Conservation (phyloP, 92 coral and sea anemone genomes). For the Phenganax subtilis region DNA sequence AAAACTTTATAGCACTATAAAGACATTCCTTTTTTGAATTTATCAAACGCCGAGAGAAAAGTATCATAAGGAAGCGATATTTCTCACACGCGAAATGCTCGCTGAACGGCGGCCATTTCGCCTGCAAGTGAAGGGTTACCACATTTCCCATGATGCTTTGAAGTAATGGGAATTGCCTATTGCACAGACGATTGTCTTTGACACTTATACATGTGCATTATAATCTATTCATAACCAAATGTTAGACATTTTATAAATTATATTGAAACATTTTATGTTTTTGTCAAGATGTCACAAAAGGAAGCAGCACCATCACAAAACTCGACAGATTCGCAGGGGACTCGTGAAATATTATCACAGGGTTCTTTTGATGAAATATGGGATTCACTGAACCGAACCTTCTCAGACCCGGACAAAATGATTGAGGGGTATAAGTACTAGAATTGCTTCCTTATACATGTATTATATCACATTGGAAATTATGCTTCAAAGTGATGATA, state of each 20-base stretch:
- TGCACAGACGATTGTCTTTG: no score
- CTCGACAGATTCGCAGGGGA: background rate
- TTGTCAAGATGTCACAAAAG: conserved; percentile 28
- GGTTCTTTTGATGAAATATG: conserved; percentile 41
- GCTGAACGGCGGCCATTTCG: no score
- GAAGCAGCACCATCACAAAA: conserved; percentile 17
- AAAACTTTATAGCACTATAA: no score
- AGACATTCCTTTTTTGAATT: no score
- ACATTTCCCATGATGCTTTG: no score
- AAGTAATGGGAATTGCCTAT: no score
- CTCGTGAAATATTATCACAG: conserved; percentile 31
- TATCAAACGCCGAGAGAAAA: no score
- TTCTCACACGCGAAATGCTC: no score
- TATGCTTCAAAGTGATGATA: background rate
- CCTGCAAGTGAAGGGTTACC: no score
- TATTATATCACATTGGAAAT: background rate
- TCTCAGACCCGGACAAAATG: conserved; percentile 26
- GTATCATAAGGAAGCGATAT: no score
- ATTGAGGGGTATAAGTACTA: conserved; percentile 15
- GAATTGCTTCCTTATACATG: background rate
- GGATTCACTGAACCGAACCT: conserved; percentile 24
- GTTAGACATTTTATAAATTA: background rate
- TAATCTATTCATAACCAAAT: background rate
- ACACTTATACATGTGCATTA: background rate
- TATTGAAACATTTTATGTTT: background rate